Conservation (phyloP, 1,140 invertebrate species). For the Pteromalus puparum region DNA sequence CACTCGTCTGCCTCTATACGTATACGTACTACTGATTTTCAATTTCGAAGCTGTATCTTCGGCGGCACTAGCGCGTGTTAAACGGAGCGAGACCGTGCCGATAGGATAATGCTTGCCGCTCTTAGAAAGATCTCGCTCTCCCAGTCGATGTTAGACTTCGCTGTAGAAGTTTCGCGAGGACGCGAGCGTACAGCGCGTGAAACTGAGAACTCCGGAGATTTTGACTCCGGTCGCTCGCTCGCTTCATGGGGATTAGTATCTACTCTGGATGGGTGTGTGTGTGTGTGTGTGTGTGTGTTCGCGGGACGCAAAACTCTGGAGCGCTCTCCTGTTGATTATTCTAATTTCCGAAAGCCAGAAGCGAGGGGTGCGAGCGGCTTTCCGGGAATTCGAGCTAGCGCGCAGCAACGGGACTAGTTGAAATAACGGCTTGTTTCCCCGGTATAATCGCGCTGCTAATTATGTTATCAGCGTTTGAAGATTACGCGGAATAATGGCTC, state of each 20-base stretch:
- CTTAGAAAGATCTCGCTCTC: neutral
- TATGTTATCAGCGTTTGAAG: neutral
- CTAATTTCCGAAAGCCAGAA: slow-evolving; percentile 44
- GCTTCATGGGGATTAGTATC: neutral
- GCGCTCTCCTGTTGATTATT: slow-evolving; percentile 34
- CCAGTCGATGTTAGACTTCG: neutral
- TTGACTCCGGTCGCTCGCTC: neutral
- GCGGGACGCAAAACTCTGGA: neutral
- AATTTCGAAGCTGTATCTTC: slow-evolving; percentile 3
- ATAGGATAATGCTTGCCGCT: slow-evolving; percentile 44
- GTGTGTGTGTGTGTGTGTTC: neutral
- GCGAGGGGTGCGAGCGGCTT: neutral
- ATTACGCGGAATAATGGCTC: neutral
- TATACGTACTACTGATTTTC: slow-evolving; percentile 15
- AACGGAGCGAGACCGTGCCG: slow-evolving; percentile 26
- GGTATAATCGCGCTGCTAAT: neutral
- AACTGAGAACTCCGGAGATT: neutral
- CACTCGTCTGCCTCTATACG: too few relatives aligned
- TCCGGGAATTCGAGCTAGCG: neutral
- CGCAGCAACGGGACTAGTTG: neutral
- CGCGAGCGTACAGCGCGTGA: neutral
- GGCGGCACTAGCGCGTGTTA: neutral
- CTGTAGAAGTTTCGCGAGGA: neutral
- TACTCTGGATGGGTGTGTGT: neutral
- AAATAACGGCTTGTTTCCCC: neutral